Evolutionary conservation across 2,888 invertebrate genomes (phyloP).

Genomic region (Drosophila limbata): DNA sequence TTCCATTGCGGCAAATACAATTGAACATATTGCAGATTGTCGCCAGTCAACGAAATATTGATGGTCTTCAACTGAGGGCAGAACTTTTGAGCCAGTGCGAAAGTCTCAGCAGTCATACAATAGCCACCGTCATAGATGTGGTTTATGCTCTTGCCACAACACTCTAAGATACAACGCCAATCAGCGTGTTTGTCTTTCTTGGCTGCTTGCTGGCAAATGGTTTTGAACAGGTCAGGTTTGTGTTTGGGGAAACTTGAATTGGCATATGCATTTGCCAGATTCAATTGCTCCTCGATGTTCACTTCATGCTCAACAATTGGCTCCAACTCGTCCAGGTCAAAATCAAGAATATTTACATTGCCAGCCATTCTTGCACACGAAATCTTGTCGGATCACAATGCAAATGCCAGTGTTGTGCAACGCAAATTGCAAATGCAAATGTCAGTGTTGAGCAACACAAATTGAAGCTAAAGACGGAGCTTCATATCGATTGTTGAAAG

Average conservation of each 20-base stretch:
- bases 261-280: not conserved
- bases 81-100: constrained; percentile 4
- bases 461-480: not conserved
- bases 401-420: constrained; percentile 1
- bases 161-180: constrained; percentile 1
- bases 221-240: constrained; percentile 2
- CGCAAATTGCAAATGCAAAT: not conserved
- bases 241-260: not conserved
- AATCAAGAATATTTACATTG: not conserved
- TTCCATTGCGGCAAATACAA: constrained; percentile 2
- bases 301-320: not conserved
- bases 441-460: constrained; percentile 2
- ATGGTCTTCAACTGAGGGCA: constrained; percentile 11
- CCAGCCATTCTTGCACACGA: not conserved
- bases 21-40: constrained; percentile 2
- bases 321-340: not conserved
- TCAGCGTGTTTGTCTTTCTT: not conserved
- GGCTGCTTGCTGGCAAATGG: constrained; percentile 1
- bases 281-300: not conserved
- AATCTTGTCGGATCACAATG: not conserved
- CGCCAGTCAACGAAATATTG: constrained; percentile 4
- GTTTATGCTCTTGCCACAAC: constrained; percentile 14
- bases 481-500: constrained; percentile 6
- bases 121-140: constrained; percentile 21
- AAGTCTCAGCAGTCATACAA: not conserved